Evolutionary conservation across 2,113 vertebrate genomes (phyloP).

Genomic region (Embiotoca jacksoni): DNA sequence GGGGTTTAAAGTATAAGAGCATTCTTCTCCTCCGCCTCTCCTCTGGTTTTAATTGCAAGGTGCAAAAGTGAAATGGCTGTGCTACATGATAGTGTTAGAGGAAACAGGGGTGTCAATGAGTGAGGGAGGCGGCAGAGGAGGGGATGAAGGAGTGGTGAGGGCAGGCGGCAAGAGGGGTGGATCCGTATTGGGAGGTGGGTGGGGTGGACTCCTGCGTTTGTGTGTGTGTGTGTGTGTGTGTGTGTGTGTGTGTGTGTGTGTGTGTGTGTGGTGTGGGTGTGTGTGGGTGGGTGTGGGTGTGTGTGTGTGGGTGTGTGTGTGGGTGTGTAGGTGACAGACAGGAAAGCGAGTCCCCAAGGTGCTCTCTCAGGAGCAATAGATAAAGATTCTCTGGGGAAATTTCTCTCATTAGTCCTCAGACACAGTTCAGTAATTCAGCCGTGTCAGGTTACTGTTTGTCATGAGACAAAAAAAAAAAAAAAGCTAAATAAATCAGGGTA

Average conservation of each 20-base stretch:
- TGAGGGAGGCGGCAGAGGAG: slow-evolving; percentile 78
- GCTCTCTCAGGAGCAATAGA: slow-evolving; percentile 92
- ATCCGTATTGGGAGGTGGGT: slow-evolving; percentile 47
- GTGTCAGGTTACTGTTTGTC: slow-evolving; percentile 93
- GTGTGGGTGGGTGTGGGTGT: slow-evolving; percentile 74
- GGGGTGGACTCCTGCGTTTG: slow-evolving; percentile 57
- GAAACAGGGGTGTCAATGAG: slow-evolving; percentile 95
- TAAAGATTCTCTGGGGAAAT: slow-evolving; percentile 95
- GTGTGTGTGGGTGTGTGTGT: slow-evolving; percentile 72
- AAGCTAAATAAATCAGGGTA: slow-evolving; percentile 4
- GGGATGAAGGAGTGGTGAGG: slow-evolving; percentile 69
- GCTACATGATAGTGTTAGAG: slow-evolving; percentile 91
- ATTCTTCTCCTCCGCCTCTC: slow-evolving; percentile 80
- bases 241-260: slow-evolving; percentile 26
- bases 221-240: slow-evolving; percentile 15
- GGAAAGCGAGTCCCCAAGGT: slow-evolving; percentile 91
- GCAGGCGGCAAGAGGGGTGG: slow-evolving; percentile 86
- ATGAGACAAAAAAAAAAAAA: slow-evolving; percentile 80
- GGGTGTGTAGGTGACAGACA: slow-evolving; percentile 89
- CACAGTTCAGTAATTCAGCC: slow-evolving; percentile 97
- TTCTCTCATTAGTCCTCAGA: slow-evolving; percentile 98
- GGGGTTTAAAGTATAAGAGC: slow-evolving; percentile 48
- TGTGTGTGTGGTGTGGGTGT: slow-evolving; percentile 18
- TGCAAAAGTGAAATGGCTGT: slow-evolving; percentile 97
- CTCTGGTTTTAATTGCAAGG: slow-evolving; percentile 96